Evolutionary conservation across 2,797 vertebrate genomes (phyloP), one percentile per base, ranked within the genome.

Genomic region (Scomberomorus guttatus): DNA sequence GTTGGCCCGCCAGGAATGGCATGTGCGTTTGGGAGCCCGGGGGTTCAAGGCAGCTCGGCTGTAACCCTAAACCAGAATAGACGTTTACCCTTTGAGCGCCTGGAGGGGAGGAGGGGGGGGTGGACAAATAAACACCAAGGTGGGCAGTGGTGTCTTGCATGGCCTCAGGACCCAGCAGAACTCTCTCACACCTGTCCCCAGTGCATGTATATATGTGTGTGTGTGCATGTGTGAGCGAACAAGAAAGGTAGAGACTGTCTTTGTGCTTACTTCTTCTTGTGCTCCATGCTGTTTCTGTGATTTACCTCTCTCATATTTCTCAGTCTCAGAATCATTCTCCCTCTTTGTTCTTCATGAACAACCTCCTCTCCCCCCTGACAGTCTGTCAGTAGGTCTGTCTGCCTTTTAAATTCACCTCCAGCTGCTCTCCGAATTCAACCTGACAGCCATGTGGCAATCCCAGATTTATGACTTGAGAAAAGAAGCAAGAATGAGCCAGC

Each of bases 51-150:
- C 95, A 91, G 90, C 85, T 89, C 81, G 87, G 79, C 84, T 91
- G 95, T 93, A 96, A 96, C 93, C 81, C 84, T 92, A 96, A 91
- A 95, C 93, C 92, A 96, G 95, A 96, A 96, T 95, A 95, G 95
- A 95, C 93, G 84, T 95, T 96, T 96, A 96, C 94, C 95, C 95
- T 96, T 96, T 96, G 95, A 96, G 92, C 20, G 91, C 91, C 82
- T 91, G 87, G 52, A 71, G 84, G 87, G 82, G 87, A 77, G 86
- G 84, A 48, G 72, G 84, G 79, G 81, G 58, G 81, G 76, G 69
- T 82, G 90, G 88, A 86, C 93, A 93, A 95, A 96, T 95, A 95
- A 96, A 96, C 95, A 95, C 93, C 89, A 91, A 93, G 92, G 93
- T 92, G 90, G 90, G 79, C 87, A 75, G 80, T 72, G 77, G 82